phyloP scores from a whole-genome alignment of 1,140 invertebrate genomes.

The Planococcus citri region DNA sequence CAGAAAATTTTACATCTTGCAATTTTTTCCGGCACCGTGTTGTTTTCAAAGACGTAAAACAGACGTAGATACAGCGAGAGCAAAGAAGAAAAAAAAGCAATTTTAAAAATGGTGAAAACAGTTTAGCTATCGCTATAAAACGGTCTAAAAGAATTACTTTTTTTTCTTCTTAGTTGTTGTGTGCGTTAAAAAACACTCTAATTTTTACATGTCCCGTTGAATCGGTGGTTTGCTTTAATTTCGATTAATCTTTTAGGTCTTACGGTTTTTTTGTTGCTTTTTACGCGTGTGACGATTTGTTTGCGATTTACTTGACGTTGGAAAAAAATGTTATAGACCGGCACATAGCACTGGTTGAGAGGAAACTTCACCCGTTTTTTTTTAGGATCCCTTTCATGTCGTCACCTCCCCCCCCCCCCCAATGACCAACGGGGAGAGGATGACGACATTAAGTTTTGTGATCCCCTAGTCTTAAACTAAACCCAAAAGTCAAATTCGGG shows the following conservation, averaged over 20 bases:
- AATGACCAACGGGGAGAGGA: too few species aligned
- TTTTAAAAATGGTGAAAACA: slow-evolving; percentile 2
- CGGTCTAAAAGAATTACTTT: neutral
- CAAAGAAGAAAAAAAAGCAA: neutral
- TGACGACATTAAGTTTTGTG: too few species aligned
- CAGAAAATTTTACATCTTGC: neutral
- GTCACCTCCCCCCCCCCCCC: too few species aligned
- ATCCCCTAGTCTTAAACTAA: too few species aligned
- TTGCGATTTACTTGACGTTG: neutral
- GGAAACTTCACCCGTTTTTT: too few species aligned
- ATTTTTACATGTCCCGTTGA: neutral
- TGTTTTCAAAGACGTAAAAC: neutral
- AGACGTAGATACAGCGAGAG: too few species aligned
- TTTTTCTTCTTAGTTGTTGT: neutral
- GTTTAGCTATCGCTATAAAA: slow-evolving; percentile 3
- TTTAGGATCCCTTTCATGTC: too few species aligned
- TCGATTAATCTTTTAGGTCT: neutral
- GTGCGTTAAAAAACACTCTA: slow-evolving; percentile 7
- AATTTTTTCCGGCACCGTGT: neutral
- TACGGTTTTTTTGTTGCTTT: neutral
- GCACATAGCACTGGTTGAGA: too few species aligned
- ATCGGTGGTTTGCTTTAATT: neutral
- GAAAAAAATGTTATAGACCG: too few species aligned
- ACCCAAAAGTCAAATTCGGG: too few species aligned
- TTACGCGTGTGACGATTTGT: neutral